A percentile compares a stretch with the other conserved stretches of the same genome.
Conservation (phyloP, 2,797 vertebrate species). For the Cichlasoma orientale region DNA sequence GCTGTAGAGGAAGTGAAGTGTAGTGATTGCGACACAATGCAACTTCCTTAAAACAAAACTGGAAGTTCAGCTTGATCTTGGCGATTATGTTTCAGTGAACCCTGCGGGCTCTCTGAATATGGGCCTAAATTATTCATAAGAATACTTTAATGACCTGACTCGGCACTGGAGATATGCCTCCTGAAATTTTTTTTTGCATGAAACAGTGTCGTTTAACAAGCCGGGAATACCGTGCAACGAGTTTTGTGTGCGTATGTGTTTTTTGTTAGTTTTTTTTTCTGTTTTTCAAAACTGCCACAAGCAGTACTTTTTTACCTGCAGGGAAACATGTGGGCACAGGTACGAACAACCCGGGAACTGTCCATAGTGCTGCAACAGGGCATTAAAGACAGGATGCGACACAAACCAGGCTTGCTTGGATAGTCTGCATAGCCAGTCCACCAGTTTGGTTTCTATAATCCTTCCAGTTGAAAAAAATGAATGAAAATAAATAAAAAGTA, state of each 20-base stretch:
- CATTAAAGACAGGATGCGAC: conserved; percentile 61
- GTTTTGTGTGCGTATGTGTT: not conserved
- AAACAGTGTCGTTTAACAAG: not conserved
- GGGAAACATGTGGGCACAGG: conserved; percentile 22
- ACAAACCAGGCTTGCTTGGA: conserved; percentile 33
- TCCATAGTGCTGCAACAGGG: conserved; percentile 77
- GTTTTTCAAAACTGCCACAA: not conserved
- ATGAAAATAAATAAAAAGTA: not conserved
- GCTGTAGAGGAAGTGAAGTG: conserved; percentile 47
- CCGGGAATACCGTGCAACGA: not conserved
- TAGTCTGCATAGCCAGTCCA: not conserved
- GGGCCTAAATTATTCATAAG: not conserved
- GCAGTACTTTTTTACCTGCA: not conserved
- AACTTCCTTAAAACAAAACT: conserved; percentile 69
- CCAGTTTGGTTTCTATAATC: not conserved
- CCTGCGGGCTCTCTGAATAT: conserved; percentile 3
- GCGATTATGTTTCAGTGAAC: conserved; percentile 22
- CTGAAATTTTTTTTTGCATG: not conserved
- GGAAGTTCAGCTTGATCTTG: conserved; percentile 50
- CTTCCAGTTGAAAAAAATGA: not conserved
- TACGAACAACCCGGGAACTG: conserved; percentile 70
- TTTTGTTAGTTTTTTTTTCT: rapidly evolving
- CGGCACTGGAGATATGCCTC: not conserved
- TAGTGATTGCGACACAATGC: conserved; percentile 54
- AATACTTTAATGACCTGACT: not conserved